A percentile compares a stretch with the other conserved stretches of the same genome.
phyloP scores from a whole-genome alignment of 1,140 invertebrate genomes.

The Dreissena polymorpha region DNA sequence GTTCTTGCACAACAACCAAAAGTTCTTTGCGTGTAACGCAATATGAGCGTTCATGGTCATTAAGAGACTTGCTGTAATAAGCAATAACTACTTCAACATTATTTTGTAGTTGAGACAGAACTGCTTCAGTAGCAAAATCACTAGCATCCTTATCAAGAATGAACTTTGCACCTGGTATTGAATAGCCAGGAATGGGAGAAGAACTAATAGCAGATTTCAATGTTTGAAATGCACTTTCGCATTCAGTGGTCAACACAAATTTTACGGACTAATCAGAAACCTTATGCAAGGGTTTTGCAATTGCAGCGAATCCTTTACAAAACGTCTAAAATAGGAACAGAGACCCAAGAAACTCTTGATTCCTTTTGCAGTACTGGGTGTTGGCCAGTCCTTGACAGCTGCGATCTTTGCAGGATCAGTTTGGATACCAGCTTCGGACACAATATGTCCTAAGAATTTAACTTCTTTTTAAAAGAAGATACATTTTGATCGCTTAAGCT shows the following conservation, averaged over 20 bases:
- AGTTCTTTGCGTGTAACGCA: slow-evolving; percentile 66
- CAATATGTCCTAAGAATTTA: slow-evolving; percentile 62
- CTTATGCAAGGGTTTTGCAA: slow-evolving; percentile 22
- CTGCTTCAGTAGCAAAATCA: slow-evolving; percentile 21
- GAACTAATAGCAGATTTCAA: slow-evolving; percentile 44
- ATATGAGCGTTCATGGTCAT: slow-evolving; percentile 80
- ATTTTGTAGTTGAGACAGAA: too few relatives aligned
- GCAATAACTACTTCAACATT: slow-evolving; percentile 50
- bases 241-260: slow-evolving; percentile 11
- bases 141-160: slow-evolving; percentile 56
- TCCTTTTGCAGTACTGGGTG: slow-evolving; percentile 39
- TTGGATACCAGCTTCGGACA: slow-evolving; percentile 53
- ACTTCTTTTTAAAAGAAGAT: slow-evolving; percentile 56
- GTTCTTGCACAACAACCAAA: slow-evolving; percentile 55
- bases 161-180: slow-evolving; percentile 25
- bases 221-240: neutral
- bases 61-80: slow-evolving; percentile 62
- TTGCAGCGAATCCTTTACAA: slow-evolving; percentile 11
- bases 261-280: slow-evolving; percentile 12
- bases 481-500: slow-evolving; percentile 50
- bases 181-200: slow-evolving; percentile 50
- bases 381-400: slow-evolving; percentile 29
- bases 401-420: slow-evolving; percentile 31
- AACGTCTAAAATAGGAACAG: slow-evolving; percentile 6
- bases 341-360: slow-evolving; percentile 59